Evolutionary conservation across 2,113 vertebrate species (phyloP).

Genomic region (Platichthys stellatus): DNA sequence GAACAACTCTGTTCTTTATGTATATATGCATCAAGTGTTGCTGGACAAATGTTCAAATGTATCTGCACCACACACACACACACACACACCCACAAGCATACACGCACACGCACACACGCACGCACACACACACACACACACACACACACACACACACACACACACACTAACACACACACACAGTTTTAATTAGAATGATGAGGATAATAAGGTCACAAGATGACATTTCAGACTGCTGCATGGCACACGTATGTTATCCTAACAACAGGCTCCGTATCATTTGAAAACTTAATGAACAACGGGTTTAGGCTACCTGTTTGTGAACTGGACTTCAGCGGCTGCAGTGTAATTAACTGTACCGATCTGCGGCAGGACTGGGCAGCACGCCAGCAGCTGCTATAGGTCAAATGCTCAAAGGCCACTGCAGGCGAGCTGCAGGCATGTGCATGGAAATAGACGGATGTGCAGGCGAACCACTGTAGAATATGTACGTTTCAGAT

Average conservation of each 20-base stretch:
- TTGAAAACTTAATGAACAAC: slow-evolving; percentile 20
- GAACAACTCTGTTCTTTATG: neutral
- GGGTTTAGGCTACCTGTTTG: neutral
- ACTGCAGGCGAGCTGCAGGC: neutral
- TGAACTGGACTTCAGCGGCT: neutral
- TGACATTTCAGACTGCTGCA: slow-evolving; percentile 55
- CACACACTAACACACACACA: neutral
- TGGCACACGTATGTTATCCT: slow-evolving; percentile 15
- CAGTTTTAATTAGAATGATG: slow-evolving; percentile 45
- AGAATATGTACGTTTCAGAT: too few relatives aligned
- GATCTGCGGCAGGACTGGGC: neutral
- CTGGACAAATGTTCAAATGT: neutral
- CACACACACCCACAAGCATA: slow-evolving; percentile 32
- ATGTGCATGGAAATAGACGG: neutral
- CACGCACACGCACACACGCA: slow-evolving; percentile 25
- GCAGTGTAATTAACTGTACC: slow-evolving; percentile 24
- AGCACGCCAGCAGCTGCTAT: neutral
- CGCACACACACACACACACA: slow-evolving; percentile 31
- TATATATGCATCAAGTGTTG: neutral
- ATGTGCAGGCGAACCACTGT: too few relatives aligned
- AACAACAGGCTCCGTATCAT: neutral
- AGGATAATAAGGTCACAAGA: slow-evolving; percentile 37
- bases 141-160: slow-evolving; percentile 33
- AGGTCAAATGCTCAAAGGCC: neutral
- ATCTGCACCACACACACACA: slow-evolving; percentile 6